phyloP scores from a whole-genome alignment of 1,140 invertebrate species.

The Sycobia sp. region DNA sequence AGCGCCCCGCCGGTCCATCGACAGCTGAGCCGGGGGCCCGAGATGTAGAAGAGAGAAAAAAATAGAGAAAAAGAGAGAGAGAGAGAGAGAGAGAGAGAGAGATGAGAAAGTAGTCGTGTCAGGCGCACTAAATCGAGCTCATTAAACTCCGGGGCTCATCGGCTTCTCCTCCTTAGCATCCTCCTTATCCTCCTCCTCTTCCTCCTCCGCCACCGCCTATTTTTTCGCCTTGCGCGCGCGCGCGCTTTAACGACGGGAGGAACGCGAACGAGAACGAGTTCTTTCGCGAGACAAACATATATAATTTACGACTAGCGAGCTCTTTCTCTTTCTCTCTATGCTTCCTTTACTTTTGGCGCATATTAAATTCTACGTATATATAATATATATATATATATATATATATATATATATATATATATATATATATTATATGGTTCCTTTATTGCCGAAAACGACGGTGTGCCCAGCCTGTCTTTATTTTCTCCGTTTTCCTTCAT shows the following conservation, averaged over 20 bases:
- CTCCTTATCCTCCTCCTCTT: too few species aligned
- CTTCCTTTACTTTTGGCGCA: too few species aligned
- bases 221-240: too few species aligned
- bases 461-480: not conserved
- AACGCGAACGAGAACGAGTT: slow-evolving; percentile 21
- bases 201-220: not conserved
- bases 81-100: not conserved
- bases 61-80: not conserved
- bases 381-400: too few species aligned
- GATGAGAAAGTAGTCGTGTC: slow-evolving; percentile 4
- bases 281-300: slow-evolving; percentile 6
- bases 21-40: too few species aligned
- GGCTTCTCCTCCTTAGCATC: too few species aligned
- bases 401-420: too few species aligned
- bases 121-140: slow-evolving; percentile 3
- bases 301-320: slow-evolving; percentile 23
- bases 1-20: too few species aligned
- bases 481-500: not conserved
- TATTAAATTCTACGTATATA: too few species aligned
- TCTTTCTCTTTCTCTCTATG: slow-evolving; percentile 19
- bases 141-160: slow-evolving; percentile 4
- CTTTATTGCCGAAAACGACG: slow-evolving; percentile 8
- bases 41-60: too few species aligned
- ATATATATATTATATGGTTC: too few species aligned
- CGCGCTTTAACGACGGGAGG: slow-evolving; percentile 14